phyloP scores from a whole-genome alignment of 2,797 vertebrate genomes.

The Rhynchotus rufescens region DNA sequence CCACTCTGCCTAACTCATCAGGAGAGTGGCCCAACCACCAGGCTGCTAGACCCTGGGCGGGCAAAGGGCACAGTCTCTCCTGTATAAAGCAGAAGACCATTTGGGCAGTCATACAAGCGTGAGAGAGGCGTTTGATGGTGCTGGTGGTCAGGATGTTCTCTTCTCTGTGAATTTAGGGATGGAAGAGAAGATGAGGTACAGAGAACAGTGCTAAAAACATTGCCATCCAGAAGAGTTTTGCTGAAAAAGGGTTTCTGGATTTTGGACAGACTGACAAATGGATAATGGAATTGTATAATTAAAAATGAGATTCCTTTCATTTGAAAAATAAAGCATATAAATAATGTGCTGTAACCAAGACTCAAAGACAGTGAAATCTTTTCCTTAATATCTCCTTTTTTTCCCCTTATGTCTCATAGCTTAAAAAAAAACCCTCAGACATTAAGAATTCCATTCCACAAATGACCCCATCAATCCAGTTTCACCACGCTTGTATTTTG shows the following conservation, averaged over 20 bases:
- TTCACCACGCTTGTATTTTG: slow-evolving; percentile 34
- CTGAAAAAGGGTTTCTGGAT: background rate
- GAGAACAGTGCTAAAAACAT: background rate
- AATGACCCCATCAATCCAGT: background rate
- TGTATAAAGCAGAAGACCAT: background rate
- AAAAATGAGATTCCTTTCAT: background rate
- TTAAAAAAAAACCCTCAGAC: fast-evolving
- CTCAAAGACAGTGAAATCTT: background rate
- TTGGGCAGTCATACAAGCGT: background rate
- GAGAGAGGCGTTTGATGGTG: background rate
- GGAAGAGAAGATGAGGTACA: background rate
- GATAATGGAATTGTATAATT: background rate
- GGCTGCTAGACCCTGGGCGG: no score
- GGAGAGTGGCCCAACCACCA: background rate
- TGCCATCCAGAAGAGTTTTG: background rate
- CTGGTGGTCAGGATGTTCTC: background rate
- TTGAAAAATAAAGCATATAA: background rate
- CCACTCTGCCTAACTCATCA: no score
- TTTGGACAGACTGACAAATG: background rate
- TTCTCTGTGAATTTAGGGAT: background rate
- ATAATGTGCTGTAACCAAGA: background rate
- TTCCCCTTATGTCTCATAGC: background rate
- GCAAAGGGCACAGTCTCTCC: background rate
- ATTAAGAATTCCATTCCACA: background rate
- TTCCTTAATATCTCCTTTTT: background rate